phyloP scores from a whole-genome alignment of 2,113 vertebrate genomes.

The Orycteropus afer region DNA sequence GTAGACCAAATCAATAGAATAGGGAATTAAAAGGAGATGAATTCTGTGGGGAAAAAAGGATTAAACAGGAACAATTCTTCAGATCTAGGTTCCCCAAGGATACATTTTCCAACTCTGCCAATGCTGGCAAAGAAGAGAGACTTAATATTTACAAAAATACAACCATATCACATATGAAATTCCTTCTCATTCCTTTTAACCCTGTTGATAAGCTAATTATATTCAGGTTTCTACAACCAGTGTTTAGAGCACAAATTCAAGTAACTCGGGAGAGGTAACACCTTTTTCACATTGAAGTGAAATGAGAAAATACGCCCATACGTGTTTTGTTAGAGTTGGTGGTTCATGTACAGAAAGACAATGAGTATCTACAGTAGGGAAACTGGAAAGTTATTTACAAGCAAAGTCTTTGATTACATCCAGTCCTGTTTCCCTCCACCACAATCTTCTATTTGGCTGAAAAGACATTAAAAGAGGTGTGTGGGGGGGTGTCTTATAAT shows the following conservation, averaged over 20 bases:
- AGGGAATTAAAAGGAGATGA: slow-evolving; percentile 22
- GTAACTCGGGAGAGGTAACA: neutral
- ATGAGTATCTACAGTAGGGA: neutral
- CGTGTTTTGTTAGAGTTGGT: neutral
- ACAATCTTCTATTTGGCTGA: neutral
- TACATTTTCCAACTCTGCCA: slow-evolving; percentile 34
- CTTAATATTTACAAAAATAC: slow-evolving; percentile 29
- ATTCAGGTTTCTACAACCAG: slow-evolving; percentile 25
- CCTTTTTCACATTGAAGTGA: neutral
- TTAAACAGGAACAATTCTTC: slow-evolving; percentile 34
- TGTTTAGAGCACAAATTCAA: slow-evolving; percentile 12
- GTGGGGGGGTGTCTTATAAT: neutral
- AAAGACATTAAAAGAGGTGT: neutral
- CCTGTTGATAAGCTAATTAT: neutral
- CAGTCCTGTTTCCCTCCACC: neutral
- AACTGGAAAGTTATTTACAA: neutral
- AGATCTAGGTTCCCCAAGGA: neutral
- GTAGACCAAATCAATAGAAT: neutral
- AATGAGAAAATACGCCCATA: neutral
- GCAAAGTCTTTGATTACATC: neutral
- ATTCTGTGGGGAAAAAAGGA: neutral
- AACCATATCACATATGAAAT: slow-evolving; percentile 4
- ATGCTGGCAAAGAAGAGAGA: neutral
- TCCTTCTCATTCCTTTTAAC: neutral
- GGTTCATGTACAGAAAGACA: neutral